Evolutionary conservation across 37 sponge, comb jelly and placozoan genomes (phyloP).

Genomic region (Hexactinellida sp.): DNA sequence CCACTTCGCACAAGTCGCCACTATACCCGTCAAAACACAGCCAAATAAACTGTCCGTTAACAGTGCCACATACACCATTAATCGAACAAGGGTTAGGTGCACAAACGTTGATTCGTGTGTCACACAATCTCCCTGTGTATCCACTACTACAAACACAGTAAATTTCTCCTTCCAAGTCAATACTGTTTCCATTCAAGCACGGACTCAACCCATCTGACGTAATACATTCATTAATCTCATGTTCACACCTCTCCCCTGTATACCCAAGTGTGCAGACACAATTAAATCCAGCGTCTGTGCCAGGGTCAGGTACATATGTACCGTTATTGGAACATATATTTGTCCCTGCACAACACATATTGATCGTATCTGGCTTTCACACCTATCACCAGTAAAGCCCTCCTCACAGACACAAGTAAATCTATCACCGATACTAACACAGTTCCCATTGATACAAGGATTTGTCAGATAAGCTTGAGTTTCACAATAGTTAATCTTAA

Average conservation of each 20-base stretch:
- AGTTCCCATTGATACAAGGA: not conserved
- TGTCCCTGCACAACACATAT: not conserved
- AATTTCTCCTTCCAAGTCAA: slow-evolving; percentile 18
- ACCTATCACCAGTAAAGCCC: slow-evolving; percentile 24
- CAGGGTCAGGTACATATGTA: not conserved
- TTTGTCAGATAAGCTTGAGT: not conserved
- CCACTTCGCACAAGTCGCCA: slow-evolving; percentile 11
- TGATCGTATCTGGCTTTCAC: slow-evolving; percentile 13
- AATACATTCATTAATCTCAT: slow-evolving; percentile 19
- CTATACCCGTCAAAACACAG: slow-evolving; percentile 20
- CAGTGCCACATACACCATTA: slow-evolving; percentile 29
- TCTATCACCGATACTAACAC: not conserved
- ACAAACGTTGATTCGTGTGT: slow-evolving; percentile 29
- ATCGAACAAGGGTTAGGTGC: slow-evolving; percentile 30
- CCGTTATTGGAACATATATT: not conserved
- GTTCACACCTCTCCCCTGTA: not conserved
- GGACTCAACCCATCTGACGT: not conserved
- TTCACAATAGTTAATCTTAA: not conserved
- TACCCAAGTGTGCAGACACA: slow-evolving; percentile 21
- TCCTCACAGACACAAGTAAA: slow-evolving; percentile 24
- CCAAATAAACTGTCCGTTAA: slow-evolving; percentile 1
- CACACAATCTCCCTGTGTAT: slow-evolving; percentile 25
- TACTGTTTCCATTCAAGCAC: slow-evolving; percentile 32
- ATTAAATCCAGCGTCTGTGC: not conserved
- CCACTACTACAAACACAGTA: slow-evolving; percentile 23